Evolutionary conservation across 2,888 invertebrate species (phyloP).

Genomic region (Tetranychus piercei): DNA sequence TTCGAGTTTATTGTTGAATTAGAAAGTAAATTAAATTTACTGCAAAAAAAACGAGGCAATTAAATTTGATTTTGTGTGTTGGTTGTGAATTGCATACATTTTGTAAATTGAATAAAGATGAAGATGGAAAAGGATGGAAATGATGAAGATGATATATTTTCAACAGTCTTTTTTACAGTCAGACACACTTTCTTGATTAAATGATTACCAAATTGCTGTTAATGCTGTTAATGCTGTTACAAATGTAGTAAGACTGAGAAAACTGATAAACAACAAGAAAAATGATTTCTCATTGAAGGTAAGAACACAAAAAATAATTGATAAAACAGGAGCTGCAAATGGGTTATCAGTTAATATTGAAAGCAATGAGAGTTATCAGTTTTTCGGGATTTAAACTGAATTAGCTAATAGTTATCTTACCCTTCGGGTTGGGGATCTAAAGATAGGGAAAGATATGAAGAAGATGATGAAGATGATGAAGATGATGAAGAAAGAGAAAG

Average conservation of each 20-base stretch:
- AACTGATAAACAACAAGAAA: no score
- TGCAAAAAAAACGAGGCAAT: no score
- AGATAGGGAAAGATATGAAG: conserved; percentile 1
- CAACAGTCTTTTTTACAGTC: no score
- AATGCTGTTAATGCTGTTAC: no score
- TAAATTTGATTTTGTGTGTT: no score
- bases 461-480: not conserved
- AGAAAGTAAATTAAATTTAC: no score
- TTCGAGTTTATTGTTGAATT: no score
- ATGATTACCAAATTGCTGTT: no score
- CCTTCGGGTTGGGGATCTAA: not conserved
- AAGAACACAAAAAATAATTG: not conserved
- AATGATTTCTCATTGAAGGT: no score
- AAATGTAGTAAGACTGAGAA: no score
- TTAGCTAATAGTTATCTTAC: not conserved
- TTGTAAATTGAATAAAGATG: not conserved
- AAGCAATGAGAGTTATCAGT: not conserved
- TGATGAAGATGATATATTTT: not conserved
- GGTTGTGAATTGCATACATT: no score
- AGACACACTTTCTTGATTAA: no score
- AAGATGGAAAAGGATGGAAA: not conserved
- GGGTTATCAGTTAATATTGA: not conserved
- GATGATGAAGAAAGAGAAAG: not conserved
- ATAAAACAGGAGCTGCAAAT: not conserved
- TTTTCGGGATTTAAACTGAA: not conserved